Evolutionary conservation across 2,113 vertebrate species (phyloP).

Genomic region (Aramus guarauna): DNA sequence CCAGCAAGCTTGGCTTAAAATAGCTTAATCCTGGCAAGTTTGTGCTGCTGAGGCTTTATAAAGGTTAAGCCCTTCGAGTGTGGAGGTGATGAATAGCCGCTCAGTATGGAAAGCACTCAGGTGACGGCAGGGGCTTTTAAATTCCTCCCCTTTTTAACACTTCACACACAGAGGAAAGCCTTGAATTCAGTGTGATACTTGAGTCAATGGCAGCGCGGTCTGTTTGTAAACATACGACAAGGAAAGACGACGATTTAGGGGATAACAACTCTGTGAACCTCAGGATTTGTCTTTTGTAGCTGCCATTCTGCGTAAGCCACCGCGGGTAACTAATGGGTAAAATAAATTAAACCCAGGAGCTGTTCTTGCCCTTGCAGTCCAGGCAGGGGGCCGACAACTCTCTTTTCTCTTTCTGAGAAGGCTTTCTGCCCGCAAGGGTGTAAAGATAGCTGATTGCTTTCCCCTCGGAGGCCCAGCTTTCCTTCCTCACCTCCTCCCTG

Average conservation of each 20-base stretch:
- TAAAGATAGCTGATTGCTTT: not conserved
- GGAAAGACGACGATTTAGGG: not conserved
- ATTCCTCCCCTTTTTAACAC: conserved; percentile 24
- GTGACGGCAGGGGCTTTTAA: conserved; percentile 28
- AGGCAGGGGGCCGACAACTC: not conserved
- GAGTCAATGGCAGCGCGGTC: not conserved
- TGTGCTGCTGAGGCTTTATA: not conserved
- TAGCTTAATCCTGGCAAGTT: not conserved
- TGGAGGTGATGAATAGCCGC: not conserved
- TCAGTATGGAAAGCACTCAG: not conserved
- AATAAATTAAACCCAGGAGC: not conserved
- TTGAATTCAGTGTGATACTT: not conserved
- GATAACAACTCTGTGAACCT: not conserved
- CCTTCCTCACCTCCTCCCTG: not conserved
- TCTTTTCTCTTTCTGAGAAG: not conserved
- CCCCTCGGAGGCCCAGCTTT: not conserved
- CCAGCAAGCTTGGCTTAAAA: not conserved
- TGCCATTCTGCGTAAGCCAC: not conserved
- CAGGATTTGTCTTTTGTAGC: not conserved
- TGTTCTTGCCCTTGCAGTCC: not conserved
- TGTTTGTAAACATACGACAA: conserved; percentile 27
- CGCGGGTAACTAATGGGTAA: not conserved
- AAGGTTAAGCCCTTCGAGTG: not conserved
- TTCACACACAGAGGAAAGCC: not conserved
- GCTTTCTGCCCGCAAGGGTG: not conserved